Conservation (phyloP, 2,888 invertebrate species). For the Drosophila aldrichi region DNA sequence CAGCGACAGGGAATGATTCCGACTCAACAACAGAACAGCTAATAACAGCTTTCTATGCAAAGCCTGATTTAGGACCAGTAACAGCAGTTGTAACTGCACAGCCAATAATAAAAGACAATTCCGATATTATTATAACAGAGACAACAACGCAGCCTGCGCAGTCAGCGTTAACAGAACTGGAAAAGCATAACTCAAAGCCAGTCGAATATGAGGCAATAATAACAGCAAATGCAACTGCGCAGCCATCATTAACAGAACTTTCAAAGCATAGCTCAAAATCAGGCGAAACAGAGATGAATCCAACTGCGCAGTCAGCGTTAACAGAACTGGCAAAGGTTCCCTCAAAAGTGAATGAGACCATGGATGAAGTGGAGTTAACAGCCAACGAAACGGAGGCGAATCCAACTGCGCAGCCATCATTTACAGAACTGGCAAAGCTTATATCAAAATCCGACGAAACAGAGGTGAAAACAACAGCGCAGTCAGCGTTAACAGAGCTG, state of each 20-base stretch:
- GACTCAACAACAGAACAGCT: conserved; percentile 6
- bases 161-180: neutral
- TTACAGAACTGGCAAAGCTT: neutral
- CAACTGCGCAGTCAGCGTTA: conserved; percentile 4
- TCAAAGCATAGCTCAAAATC: neutral
- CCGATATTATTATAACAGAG: neutral
- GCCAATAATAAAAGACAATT: neutral
- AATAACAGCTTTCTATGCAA: neutral
- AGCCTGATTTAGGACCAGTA: conserved; percentile 2
- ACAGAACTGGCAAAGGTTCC: conserved; percentile 4
- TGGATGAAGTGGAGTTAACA: neutral
- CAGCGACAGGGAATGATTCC: conserved; percentile 19
- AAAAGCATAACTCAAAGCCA: neutral
- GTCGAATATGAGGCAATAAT: neutral
- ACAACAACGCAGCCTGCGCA: neutral
- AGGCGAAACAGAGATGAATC: neutral
- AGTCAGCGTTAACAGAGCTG: conserved; percentile 12
- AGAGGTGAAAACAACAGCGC: neutral
- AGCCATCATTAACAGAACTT: conserved; percentile 6
- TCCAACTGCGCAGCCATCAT: neutral
- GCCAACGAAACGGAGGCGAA: too few relatives aligned
- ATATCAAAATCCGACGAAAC: neutral
- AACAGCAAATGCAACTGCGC: conserved; percentile 1
- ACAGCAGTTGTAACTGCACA: neutral
- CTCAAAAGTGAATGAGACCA: neutral